Percentiles rank a stretch among this genome's conserved stretches.
Evolutionary conservation across 2,888 invertebrate genomes (phyloP).

Genomic region (Pharmacophagus antenor): DNA sequence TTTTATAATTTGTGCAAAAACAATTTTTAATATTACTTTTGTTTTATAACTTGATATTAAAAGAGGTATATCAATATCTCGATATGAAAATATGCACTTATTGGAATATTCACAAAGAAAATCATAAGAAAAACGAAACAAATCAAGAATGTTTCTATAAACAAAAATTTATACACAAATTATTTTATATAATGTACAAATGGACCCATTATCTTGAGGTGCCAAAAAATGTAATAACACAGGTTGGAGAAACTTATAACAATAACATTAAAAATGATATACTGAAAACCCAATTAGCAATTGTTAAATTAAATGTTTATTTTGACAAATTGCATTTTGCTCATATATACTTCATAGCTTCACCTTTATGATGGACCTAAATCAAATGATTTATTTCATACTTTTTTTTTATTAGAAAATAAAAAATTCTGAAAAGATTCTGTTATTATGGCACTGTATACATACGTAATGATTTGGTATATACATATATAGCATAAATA

Average conservation of each 20-base stretch:
- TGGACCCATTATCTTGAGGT: neutral
- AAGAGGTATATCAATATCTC: too few relatives aligned
- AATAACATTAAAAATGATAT: conserved; percentile 15
- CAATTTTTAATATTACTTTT: conserved; percentile 12
- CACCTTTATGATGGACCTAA: conserved; percentile 1
- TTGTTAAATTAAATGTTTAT: neutral
- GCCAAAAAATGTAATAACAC: conserved; percentile 10
- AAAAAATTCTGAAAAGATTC: neutral
- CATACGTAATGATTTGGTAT: conserved; percentile 4
- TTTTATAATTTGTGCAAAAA: conserved; percentile 38
- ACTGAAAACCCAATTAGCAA: neutral
- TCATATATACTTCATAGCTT: conserved; percentile 21
- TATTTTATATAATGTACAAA: conserved; percentile 27
- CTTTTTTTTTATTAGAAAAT: neutral
- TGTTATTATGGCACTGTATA: conserved; percentile 25
- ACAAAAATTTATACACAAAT: conserved; percentile 24
- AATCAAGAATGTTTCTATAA: conserved; percentile 12
- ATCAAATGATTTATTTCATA: neutral
- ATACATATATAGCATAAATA: neutral
- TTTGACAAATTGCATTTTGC: neutral
- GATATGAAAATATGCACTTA: too few relatives aligned
- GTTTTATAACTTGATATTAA: neutral
- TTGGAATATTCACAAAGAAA: conserved; percentile 2
- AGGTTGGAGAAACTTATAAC: conserved; percentile 8
- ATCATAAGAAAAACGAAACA: conserved; percentile 13